Evolutionary conservation across 2,797 vertebrate genomes (phyloP).

Genomic region (Sebastes vulpes): DNA sequence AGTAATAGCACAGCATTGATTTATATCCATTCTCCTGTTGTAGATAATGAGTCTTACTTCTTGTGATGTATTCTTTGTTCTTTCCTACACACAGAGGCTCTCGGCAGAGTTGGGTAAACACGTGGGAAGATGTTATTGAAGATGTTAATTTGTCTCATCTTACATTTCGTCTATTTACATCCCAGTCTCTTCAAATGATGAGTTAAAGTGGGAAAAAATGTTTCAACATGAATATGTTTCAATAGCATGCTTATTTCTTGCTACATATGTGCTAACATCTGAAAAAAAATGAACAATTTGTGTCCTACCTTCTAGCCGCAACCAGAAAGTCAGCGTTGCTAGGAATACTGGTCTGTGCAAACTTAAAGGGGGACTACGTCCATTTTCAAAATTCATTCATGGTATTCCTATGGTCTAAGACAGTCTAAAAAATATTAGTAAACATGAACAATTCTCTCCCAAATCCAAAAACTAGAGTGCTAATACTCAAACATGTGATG

Average conservation of each 20-base stretch:
- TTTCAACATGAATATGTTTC: background rate
- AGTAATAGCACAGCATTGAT: constrained; percentile 60
- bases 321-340: background rate
- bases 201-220: background rate
- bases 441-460: fast-evolving
- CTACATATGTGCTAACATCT: background rate
- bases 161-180: background rate
- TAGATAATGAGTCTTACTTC: constrained; percentile 25
- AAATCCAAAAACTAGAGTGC: no score
- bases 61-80: background rate
- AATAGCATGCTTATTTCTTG: no score
- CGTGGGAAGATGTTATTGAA: background rate
- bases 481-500: no score
- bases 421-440: no score
- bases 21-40: constrained; percentile 21
- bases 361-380: background rate
- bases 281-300: background rate
- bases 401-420: no score
- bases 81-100: background rate
- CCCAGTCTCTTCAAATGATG: background rate
- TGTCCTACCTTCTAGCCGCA: no score
- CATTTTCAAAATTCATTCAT: no score
- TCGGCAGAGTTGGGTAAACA: background rate
- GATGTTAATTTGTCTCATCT: background rate
- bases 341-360: background rate